A percentile compares a stretch with the other conserved stretches of the same genome.
phyloP scores from a whole-genome alignment of 1,140 invertebrate genomes.

The Drosophila ercepeae region DNA sequence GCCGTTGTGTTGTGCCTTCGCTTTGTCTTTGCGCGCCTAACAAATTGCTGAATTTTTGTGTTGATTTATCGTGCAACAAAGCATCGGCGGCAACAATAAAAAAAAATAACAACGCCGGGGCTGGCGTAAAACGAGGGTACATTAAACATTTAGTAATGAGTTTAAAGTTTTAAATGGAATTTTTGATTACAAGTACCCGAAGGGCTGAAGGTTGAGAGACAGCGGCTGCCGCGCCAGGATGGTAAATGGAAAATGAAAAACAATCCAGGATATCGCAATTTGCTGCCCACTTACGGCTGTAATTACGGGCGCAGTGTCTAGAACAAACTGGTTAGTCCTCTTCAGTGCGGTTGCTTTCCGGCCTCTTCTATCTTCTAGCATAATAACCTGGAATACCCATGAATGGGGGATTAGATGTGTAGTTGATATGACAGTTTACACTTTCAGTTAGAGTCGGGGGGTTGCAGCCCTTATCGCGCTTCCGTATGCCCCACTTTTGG shows the following conservation, averaged over 20 bases:
- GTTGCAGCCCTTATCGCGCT: conserved; percentile 20
- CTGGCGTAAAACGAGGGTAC: conserved; percentile 57
- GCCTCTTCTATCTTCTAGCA: conserved; percentile 10
- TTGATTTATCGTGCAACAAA: conserved; percentile 53
- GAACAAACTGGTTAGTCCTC: not conserved
- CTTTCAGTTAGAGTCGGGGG: not conserved
- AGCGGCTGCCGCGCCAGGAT: not conserved
- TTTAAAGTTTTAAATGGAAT: conserved; percentile 81
- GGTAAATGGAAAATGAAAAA: not conserved
- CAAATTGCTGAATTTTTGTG: conserved; percentile 70
- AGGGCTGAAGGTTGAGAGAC: not conserved
- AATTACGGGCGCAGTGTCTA: conserved; percentile 37
- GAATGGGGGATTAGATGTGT: conserved; percentile 34
- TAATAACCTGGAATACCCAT: conserved; percentile 31
- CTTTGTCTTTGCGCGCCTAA: conserved; percentile 59
- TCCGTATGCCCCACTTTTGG: conserved; percentile 22
- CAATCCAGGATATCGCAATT: conserved; percentile 39
- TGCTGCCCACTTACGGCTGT: conserved; percentile 38
- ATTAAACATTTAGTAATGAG: conserved; percentile 82
- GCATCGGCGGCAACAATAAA: conserved; percentile 38
- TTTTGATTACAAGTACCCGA: conserved; percentile 64
- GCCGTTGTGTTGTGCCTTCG: conserved; percentile 13
- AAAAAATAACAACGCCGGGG: conserved; percentile 34
- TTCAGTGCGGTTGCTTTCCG: not conserved
- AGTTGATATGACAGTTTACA: conserved; percentile 32